Conservation (phyloP, 1,140 invertebrate species). For the Apis dorsata region DNA sequence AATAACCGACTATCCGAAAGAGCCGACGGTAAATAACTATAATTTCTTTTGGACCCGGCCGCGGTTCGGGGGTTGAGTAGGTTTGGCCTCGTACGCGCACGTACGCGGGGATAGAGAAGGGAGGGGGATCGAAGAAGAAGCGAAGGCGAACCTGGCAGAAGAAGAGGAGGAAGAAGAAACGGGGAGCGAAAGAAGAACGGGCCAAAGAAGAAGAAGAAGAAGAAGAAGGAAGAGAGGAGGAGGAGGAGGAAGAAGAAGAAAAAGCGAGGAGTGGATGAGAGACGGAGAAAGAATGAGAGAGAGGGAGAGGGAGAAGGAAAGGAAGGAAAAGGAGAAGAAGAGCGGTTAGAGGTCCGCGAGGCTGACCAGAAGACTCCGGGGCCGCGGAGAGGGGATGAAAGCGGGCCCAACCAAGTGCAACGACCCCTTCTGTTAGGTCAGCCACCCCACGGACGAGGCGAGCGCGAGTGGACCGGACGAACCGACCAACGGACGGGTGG, state of each 20-base stretch:
- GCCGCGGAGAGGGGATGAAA: slow-evolving; percentile 68
- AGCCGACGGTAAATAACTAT: slow-evolving; percentile 78
- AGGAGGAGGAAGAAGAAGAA: slow-evolving; percentile 37
- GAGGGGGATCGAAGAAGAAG: neutral
- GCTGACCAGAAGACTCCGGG: slow-evolving; percentile 68
- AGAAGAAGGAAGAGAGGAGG: slow-evolving; percentile 32
- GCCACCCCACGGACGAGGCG: slow-evolving; percentile 73
- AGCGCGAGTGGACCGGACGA: slow-evolving; percentile 47
- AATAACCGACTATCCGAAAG: slow-evolving; percentile 77
- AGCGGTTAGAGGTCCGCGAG: slow-evolving; percentile 68
- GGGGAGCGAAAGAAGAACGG: neutral
- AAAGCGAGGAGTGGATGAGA: slow-evolving; percentile 33
- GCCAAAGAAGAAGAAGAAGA: slow-evolving; percentile 27
- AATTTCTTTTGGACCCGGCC: slow-evolving; percentile 75
- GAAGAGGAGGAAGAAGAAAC: too few relatives aligned
- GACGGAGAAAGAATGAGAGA: slow-evolving; percentile 2
- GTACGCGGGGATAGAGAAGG: neutral
- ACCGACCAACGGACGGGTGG: slow-evolving; percentile 52
- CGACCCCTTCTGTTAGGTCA: slow-evolving; percentile 78
- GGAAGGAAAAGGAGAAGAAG: slow-evolving; percentile 37
- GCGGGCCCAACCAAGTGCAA: slow-evolving; percentile 76
- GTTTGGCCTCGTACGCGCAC: slow-evolving; percentile 40
- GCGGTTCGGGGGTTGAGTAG: slow-evolving; percentile 73
- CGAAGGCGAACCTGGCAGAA: slow-evolving; percentile 8
- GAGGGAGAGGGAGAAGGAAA: slow-evolving; percentile 16